Evolutionary conservation across 1,140 invertebrate species (phyloP).

Genomic region (Archivesica marissinica): DNA sequence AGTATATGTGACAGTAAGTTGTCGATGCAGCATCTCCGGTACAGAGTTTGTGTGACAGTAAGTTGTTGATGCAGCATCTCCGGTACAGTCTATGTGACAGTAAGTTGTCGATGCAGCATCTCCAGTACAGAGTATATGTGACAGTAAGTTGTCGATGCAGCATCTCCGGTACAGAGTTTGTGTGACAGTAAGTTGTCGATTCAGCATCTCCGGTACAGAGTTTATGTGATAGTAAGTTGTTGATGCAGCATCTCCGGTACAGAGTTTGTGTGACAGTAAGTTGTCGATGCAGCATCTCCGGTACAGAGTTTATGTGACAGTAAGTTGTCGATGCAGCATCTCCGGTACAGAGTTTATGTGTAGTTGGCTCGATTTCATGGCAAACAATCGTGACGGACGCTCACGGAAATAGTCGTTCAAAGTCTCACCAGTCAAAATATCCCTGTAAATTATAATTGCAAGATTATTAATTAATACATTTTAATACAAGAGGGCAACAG

Average conservation of each 20-base stretch:
- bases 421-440: conserved; percentile 43
- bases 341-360: conserved; percentile 51
- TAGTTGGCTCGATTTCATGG: conserved; percentile 32
- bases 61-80: no score
- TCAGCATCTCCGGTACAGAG: no score
- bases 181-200: no score
- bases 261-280: conserved; percentile 48
- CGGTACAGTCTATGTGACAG: no score
- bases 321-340: conserved; percentile 40
- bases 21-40: no score
- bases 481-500: neutral
- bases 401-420: conserved; percentile 25
- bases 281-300: conserved; percentile 43
- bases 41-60: no score
- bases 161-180: no score
- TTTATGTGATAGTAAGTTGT: conserved; percentile 37
- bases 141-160: no score
- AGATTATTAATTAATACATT: neutral
- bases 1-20: no score
- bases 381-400: conserved; percentile 34
- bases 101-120: no score
- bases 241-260: conserved; percentile 41
- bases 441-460: conserved; percentile 23
- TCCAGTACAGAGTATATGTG: no score
- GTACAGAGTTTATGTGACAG: conserved; percentile 40